These are phyloP conservation scores for Heterochromis multidens DNA, from an alignment of 2,113 vertebrate genomes.

Conservation along the genomic window DNA sequence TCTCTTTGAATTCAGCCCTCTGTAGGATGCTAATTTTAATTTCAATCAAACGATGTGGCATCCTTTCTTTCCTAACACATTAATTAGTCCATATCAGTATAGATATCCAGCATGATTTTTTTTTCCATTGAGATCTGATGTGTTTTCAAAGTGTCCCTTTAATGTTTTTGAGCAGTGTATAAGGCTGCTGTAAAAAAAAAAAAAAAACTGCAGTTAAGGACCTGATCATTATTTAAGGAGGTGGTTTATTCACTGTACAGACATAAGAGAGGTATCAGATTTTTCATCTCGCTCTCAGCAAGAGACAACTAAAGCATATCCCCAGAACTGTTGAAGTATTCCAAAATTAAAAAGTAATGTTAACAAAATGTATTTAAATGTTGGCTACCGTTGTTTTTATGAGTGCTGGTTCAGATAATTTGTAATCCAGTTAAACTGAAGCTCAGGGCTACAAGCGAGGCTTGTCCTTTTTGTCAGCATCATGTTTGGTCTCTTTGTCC, in stretches of 20 bases:
- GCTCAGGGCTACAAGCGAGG: not conserved
- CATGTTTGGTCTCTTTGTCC: constrained; percentile 60
- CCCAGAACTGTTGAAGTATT: not conserved
- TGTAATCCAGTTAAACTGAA: not conserved
- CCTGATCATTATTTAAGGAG: not conserved
- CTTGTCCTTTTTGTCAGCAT: constrained; percentile 26
- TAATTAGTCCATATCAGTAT: not conserved
- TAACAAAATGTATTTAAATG: not conserved
- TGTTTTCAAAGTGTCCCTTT: not conserved
- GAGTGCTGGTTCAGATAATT: not conserved
- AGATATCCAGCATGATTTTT: not conserved
- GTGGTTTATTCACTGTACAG: not conserved
- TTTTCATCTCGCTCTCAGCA: not conserved
- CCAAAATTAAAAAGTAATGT: not conserved
- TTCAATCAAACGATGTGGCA: not conserved
- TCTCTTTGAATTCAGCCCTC: not conserved
- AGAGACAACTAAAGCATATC: not conserved
- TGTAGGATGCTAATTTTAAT: not conserved
- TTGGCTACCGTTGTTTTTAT: not conserved
- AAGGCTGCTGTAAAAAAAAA: no score
- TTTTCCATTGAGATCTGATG: not conserved
- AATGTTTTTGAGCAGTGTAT: not conserved
- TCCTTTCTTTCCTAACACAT: not conserved
- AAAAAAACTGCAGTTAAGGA: not conserved
- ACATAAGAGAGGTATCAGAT: not conserved